Evolutionary conservation across 2,113 vertebrate genomes (phyloP), one percentile per base, ranked within the genome.

Genomic region (Dascyllus trimaculatus): DNA sequence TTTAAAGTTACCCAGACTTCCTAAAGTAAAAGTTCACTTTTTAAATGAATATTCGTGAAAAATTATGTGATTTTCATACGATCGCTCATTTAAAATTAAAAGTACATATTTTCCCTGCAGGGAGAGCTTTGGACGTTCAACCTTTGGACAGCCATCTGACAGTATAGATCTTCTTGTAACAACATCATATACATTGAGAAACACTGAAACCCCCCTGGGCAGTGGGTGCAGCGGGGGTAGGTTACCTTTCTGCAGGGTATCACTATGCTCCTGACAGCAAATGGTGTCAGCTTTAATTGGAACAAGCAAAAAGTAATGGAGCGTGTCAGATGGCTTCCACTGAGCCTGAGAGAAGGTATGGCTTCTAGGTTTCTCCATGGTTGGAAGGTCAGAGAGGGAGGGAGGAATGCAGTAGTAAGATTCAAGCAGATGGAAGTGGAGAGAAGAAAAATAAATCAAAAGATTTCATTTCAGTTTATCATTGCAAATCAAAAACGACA

Each of bases 231-330:
- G 70, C 46, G 66, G 66, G 71, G 70, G 71, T 75, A 78, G 78
- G 73, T 74, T 88, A 85, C 88, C 79, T 91, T 88, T 89, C 91
- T 85, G 88, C 79, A 71, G 85, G 78, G 76, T 78, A 71, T 89
- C 74, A 71, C 85, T 59, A 65, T 67, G 79, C 86, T 91, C 88
- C 75, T 92, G 90, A 89, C 93, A 92, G 90, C 86, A 90, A 92
- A 92, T 88, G 91, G 90, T 91, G 90, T 91, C 89, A 91, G 74
- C 74, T 90, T 93, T 95, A 95, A 95, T 95, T 95, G 90, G 91
- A 89, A 94, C 93, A 93, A 92, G 93, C 93, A 82, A 84, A 82
- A 88, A 3, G 80, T 93, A 94, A 93, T 93, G 91, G 92, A 89
- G 82, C 85, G 57, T 91, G 90, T 91, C 91, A 81, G 82, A 93